Base-by-base conservation (phyloP, 2,888 invertebrate genomes). In the Mesorhabditis belari region DNA sequence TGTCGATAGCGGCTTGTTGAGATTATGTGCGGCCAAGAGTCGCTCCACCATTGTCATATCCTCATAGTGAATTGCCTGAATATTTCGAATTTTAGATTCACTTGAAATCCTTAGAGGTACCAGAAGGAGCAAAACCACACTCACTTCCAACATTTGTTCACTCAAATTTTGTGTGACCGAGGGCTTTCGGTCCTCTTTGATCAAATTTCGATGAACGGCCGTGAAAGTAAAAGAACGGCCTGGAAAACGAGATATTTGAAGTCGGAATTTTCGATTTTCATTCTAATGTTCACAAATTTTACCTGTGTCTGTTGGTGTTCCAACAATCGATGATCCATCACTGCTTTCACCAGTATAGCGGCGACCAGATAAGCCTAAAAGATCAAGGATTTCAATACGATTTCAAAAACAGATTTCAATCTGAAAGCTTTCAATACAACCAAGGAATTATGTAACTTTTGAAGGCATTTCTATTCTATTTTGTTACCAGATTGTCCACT, bases 231-330 rank as follows among this genome's bases (percentile, higher is more conserved):
- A 74, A 28, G 69, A 72, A 4, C 72, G 61, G 0, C 72, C 44
- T 35, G 17, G 17, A 35, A 35, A 35, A 17, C n/a, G n/a, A 35
- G n/a, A 12, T 35, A 17, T 35, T 35, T 17, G 2, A 35, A 35
- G n/a, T 35, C 12, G 44, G 1, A 0, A 35, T 35, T 1, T 35
- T 35, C 17, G 17, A 35, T 35, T 35, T 35, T 35, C 17, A 35
- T 35, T 6, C 9, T 17, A 35, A 12, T n/a, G 12, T 35, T 9
- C 44, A 17, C 1, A 35, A 35, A 12, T 55, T 62, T 69, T 60
- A 12, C 73, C 79, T 23, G 79, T 77, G 60, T 79, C 79, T 24
- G 79, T 80, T 24, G 79, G 79, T 35, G 79, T 79, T 44, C 79
- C 79, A 25, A 80, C 79, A 3, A 76, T 56, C 24, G 79, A 80